These are phyloP conservation scores for Chironomus riparius DNA, from an alignment of 2,888 invertebrate species.

Conservation along the genomic window DNA sequence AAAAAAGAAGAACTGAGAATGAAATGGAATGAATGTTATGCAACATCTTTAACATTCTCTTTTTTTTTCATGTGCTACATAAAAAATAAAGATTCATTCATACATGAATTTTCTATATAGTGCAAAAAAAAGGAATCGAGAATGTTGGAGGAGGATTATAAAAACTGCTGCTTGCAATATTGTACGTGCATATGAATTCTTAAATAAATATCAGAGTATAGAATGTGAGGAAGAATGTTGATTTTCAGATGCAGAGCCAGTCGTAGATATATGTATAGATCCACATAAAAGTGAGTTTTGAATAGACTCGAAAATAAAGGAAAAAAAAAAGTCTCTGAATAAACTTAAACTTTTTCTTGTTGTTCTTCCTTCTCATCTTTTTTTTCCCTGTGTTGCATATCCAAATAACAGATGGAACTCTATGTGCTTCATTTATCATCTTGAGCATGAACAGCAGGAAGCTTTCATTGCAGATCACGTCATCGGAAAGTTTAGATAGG, in stretches of 20 bases:
- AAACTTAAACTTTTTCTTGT: background rate
- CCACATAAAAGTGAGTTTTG: background rate
- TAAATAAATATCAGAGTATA: slow-evolving; percentile 13
- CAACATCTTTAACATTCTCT: background rate
- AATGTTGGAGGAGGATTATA: background rate
- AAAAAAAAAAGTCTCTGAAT: background rate
- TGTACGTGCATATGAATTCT: slow-evolving; percentile 26
- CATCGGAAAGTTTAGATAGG: too few relatives aligned
- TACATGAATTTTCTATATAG: background rate
- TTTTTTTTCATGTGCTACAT: too few relatives aligned
- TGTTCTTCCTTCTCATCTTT: background rate
- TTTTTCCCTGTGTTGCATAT: background rate
- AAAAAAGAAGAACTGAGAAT: background rate
- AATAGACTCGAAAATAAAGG: background rate
- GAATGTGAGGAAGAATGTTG: background rate
- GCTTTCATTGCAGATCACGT: too few relatives aligned
- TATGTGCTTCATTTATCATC: too few relatives aligned
- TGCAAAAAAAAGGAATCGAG: background rate
- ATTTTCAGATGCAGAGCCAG: background rate
- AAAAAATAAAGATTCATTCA: background rate
- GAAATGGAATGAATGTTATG: background rate
- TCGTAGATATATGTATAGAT: background rate
- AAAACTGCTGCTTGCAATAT: slow-evolving; percentile 15
- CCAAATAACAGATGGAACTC: background rate
- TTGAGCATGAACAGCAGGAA: too few relatives aligned